phyloP scores from a whole-genome alignment of 2,888 invertebrate species.

The Mimachlamys varia region DNA sequence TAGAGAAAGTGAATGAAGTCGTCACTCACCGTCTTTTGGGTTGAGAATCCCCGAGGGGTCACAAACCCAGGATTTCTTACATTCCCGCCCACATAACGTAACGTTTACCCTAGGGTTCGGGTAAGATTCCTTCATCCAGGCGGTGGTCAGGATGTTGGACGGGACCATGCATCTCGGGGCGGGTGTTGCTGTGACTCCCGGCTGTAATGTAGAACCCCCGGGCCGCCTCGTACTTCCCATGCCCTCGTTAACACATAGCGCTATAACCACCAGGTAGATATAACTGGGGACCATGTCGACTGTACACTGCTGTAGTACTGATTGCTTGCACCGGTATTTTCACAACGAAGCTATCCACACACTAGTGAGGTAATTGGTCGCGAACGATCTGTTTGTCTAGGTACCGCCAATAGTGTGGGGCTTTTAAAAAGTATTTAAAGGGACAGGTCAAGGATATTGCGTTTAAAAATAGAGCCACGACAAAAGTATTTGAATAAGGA shows the following conservation, averaged over 20 bases:
- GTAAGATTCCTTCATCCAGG: background rate
- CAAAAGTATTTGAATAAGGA: background rate
- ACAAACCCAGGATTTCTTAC: background rate
- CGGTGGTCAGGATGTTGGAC: background rate
- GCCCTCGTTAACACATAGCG: background rate
- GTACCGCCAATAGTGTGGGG: background rate
- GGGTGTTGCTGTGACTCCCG: conserved; percentile 4
- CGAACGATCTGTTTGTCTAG: background rate
- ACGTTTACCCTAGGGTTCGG: background rate
- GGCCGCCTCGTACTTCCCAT: background rate
- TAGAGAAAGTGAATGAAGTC: too few relatives aligned
- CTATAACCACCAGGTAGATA: background rate
- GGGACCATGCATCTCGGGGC: background rate
- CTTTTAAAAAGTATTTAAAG: background rate
- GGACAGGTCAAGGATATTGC: background rate
- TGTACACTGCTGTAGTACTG: too few relatives aligned
- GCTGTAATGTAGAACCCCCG: background rate
- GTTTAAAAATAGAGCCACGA: conserved; percentile 19
- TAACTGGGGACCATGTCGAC: background rate
- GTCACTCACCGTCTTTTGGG: background rate
- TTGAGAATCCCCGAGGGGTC: background rate
- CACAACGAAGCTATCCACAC: background rate
- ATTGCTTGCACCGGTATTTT: background rate
- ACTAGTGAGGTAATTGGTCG: background rate
- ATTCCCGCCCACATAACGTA: background rate